Evolutionary conservation across 2,113 vertebrate genomes (phyloP).

Genomic region (Polypterus senegalus): DNA sequence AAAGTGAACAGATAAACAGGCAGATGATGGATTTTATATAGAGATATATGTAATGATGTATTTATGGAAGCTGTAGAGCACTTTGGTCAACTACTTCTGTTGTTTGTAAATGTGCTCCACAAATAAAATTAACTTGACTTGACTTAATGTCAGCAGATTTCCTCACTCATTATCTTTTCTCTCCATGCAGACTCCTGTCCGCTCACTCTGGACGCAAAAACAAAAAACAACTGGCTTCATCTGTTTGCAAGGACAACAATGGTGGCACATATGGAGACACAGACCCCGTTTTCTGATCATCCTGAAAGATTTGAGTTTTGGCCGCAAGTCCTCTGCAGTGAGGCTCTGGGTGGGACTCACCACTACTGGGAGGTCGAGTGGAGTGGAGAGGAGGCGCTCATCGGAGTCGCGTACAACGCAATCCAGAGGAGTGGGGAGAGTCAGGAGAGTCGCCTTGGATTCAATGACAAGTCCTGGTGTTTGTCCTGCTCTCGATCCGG

Average conservation of each 20-base stretch:
- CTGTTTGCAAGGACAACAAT: conserved; percentile 11
- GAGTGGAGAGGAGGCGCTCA: conserved; percentile 22
- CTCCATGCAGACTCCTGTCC: conserved; percentile 12
- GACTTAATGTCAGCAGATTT: not conserved
- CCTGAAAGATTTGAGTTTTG: conserved; percentile 38
- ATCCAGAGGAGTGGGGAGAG: conserved; percentile 17
- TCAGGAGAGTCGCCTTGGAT: conserved; percentile 39
- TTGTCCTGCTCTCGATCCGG: conserved; percentile 47
- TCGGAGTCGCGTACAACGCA: no score
- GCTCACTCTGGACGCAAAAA: conserved; percentile 16
- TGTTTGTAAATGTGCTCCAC: no score
- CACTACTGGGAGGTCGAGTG: conserved; percentile 55
- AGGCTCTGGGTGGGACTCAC: conserved; percentile 24
- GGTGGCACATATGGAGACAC: conserved; percentile 1
- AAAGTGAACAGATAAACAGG: no score
- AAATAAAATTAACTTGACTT: no score
- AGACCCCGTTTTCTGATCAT: conserved; percentile 19
- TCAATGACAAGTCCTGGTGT: conserved; percentile 49
- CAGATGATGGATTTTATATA: no score
- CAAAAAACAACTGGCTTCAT: conserved; percentile 14
- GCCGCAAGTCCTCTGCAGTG: conserved; percentile 51
- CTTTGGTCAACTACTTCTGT: no score
- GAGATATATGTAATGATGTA: no score
- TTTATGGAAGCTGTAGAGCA: no score
- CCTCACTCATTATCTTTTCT: not conserved